These are phyloP conservation scores for Elephas maximus DNA, from an alignment of 2,113 vertebrate species.

Conservation along the genomic window DNA sequence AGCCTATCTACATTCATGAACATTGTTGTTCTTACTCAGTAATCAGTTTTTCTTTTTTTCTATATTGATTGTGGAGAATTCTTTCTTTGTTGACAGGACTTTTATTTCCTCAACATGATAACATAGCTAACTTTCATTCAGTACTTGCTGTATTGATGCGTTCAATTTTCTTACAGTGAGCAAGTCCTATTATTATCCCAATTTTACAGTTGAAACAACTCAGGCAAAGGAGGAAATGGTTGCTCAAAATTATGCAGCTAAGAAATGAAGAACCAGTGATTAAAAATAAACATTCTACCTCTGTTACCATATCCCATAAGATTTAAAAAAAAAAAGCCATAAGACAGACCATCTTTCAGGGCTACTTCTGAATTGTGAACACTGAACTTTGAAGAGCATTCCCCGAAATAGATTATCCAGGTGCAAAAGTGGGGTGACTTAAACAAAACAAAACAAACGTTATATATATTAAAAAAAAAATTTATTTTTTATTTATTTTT, in stretches of 20 bases:
- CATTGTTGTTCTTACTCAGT: background rate
- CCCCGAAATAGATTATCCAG: background rate
- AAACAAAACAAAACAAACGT: background rate
- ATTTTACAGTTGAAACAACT: background rate
- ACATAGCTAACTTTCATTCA: background rate
- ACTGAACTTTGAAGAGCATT: background rate
- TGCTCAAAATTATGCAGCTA: background rate
- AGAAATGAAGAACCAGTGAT: background rate
- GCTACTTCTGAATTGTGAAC: background rate
- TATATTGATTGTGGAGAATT: background rate
- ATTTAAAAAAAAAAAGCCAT: background rate
- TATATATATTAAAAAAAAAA: background rate
- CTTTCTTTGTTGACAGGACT: background rate
- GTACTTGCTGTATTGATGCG: background rate
- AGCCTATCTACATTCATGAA: background rate
- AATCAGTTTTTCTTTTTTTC: background rate
- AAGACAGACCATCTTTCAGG: background rate
- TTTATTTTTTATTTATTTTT: too few relatives aligned
- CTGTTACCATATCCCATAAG: background rate
- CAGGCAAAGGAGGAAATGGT: background rate
- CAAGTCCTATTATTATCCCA: background rate
- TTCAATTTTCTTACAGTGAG: background rate
- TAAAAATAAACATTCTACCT: background rate
- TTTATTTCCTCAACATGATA: background rate
- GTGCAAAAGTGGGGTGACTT: background rate